Evolutionary conservation across 2,113 vertebrate species (phyloP).

Genomic region (Dicaeum eximium): DNA sequence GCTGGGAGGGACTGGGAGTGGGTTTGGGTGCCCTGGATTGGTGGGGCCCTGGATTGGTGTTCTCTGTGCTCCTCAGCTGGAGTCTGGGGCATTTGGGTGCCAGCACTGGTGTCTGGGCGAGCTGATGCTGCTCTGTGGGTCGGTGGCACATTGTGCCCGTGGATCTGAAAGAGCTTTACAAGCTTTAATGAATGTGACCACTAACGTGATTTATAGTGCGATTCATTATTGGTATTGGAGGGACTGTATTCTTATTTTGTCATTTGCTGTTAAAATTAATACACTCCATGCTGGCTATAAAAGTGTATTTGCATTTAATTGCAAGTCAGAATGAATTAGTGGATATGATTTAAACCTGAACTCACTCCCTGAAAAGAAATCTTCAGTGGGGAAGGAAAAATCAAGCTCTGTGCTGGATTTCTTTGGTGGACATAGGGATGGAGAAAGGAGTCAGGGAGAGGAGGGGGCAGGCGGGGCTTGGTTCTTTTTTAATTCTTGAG

Average conservation of each 20-base stretch:
- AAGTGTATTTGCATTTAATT: conserved; percentile 78
- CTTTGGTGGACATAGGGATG: background rate
- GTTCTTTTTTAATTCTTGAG: background rate
- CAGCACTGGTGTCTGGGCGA: accelerated
- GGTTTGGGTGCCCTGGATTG: background rate
- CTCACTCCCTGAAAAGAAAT: conserved; percentile 59
- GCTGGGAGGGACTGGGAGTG: background rate
- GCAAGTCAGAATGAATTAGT: conserved; percentile 77
- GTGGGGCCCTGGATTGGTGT: accelerated
- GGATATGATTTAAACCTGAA: conserved; percentile 72
- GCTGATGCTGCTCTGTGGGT: background rate
- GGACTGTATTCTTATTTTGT: conserved; percentile 76
- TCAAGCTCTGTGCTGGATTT: conserved; percentile 12
- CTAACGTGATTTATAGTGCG: conserved; percentile 73
- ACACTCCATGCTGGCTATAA: conserved; percentile 76
- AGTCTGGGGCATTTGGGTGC: background rate
- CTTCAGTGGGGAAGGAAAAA: conserved; percentile 39
- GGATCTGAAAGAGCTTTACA: background rate
- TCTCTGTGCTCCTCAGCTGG: background rate
- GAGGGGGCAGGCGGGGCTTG: background rate
- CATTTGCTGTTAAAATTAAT: conserved; percentile 80
- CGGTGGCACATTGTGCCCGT: accelerated
- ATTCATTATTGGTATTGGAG: conserved; percentile 77
- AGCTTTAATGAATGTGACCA: conserved; percentile 49
- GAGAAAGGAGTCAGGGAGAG: background rate